Evolutionary conservation across 2,797 vertebrate species (phyloP).

Genomic region (Paguma larvata): DNA sequence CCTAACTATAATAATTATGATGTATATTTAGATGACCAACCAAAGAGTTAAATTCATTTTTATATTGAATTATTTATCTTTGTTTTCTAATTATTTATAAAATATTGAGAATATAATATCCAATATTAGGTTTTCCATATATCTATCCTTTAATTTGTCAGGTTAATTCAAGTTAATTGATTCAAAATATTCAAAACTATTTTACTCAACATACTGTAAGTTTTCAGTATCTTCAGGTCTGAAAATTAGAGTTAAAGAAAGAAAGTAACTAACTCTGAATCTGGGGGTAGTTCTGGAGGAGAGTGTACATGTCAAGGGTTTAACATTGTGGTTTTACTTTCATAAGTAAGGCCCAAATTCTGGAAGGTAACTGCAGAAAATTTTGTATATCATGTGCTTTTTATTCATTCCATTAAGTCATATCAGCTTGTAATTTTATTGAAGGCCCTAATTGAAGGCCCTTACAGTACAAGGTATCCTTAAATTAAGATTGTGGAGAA

Average conservation of each 20-base stretch:
- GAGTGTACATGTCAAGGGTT: accelerated
- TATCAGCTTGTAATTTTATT: background rate
- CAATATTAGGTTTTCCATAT: background rate
- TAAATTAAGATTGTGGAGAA: background rate
- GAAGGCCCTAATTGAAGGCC: background rate
- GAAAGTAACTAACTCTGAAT: background rate
- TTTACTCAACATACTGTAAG: background rate
- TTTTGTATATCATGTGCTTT: background rate
- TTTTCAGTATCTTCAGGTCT: background rate
- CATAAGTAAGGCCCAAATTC: background rate
- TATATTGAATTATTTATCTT: background rate
- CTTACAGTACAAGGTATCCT: background rate
- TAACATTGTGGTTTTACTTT: background rate
- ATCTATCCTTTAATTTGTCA: background rate
- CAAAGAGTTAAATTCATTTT: background rate
- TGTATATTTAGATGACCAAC: background rate
- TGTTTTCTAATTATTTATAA: conserved; percentile 31
- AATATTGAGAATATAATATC: background rate
- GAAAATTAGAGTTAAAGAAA: background rate
- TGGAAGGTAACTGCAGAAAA: background rate
- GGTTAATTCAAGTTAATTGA: background rate
- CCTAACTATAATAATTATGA: background rate
- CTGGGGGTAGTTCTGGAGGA: background rate
- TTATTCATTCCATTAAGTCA: background rate
- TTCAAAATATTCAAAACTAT: background rate